These are phyloP conservation scores for Chelonus insularis DNA, from an alignment of 1,140 invertebrate genomes.

Conservation along the genomic window DNA sequence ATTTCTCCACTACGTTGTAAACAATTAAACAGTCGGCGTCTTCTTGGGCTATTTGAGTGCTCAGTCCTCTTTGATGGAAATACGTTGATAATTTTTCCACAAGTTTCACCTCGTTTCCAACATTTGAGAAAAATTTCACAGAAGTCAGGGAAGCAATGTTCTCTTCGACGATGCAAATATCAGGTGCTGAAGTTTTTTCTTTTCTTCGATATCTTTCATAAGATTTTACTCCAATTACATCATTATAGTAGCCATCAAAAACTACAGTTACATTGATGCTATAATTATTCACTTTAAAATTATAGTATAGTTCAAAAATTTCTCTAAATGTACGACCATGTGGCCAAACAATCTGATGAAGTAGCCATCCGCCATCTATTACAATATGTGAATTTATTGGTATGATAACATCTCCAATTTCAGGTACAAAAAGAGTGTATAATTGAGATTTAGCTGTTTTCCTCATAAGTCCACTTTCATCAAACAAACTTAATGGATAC, in stretches of 20 bases:
- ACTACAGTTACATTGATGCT: conserved; percentile 10
- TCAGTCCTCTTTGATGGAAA: background rate
- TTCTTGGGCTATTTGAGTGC: conserved; percentile 1
- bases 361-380: conserved; percentile 29
- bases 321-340: background rate
- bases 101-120: conserved; percentile 19
- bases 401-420: background rate
- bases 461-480: conserved; percentile 44
- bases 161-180: conserved; percentile 6
- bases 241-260: conserved; percentile 24
- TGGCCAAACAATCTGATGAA: background rate
- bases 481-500: conserved; percentile 42
- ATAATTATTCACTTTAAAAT: conserved; percentile 3
- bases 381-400: background rate
- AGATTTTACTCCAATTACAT: conserved; percentile 19
- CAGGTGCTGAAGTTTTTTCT: conserved; percentile 14
- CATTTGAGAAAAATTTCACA: conserved; percentile 19
- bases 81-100: conserved; percentile 10
- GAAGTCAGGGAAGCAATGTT: background rate
- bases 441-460: conserved; percentile 47
- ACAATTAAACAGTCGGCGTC: conserved; percentile 13
- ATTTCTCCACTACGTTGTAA: background rate
- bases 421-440: conserved; percentile 40
- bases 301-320: conserved; percentile 1
- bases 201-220: conserved; percentile 21